A percentile compares a stretch with the other conserved stretches of the same genome.
Evolutionary conservation across 2,888 invertebrate species (phyloP).

Genomic region (Brachyopa scutellaris): DNA sequence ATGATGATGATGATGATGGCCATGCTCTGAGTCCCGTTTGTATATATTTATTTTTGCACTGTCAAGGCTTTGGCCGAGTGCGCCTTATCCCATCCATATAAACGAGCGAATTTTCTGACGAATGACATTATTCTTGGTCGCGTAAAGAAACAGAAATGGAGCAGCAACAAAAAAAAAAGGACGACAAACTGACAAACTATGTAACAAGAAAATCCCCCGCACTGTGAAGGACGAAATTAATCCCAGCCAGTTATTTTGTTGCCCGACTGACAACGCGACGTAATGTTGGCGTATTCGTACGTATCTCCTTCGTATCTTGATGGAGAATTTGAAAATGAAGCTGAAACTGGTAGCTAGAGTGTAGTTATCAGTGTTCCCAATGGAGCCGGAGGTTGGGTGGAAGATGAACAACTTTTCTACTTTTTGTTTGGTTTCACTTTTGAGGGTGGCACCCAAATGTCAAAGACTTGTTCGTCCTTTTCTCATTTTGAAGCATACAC

Average conservation of each 20-base stretch:
- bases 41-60: slow-evolving; percentile 62
- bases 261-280: neutral
- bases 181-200: slow-evolving; percentile 9
- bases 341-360: slow-evolving; percentile 65
- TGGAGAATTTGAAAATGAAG: slow-evolving; percentile 60
- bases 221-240: slow-evolving; percentile 60
- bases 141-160: too few species aligned
- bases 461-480: slow-evolving; percentile 68
- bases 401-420: slow-evolving; percentile 60
- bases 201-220: slow-evolving; percentile 52
- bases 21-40: slow-evolving; percentile 29
- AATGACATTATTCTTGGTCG: slow-evolving; percentile 53
- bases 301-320: slow-evolving; percentile 52
- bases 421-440: slow-evolving; percentile 40
- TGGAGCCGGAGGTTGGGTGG: neutral
- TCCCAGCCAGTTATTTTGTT: slow-evolving; percentile 57
- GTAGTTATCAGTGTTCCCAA: slow-evolving; percentile 61
- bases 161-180: neutral
- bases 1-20: slow-evolving; percentile 53
- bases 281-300: neutral
- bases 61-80: slow-evolving; percentile 42
- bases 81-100: slow-evolving; percentile 59
- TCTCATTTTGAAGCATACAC: slow-evolving; percentile 24
- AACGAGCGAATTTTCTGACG: slow-evolving; percentile 68
- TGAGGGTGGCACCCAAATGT: slow-evolving; percentile 72